Evolutionary conservation across 1,140 invertebrate species (phyloP).

Genomic region (Myzus persicae): DNA sequence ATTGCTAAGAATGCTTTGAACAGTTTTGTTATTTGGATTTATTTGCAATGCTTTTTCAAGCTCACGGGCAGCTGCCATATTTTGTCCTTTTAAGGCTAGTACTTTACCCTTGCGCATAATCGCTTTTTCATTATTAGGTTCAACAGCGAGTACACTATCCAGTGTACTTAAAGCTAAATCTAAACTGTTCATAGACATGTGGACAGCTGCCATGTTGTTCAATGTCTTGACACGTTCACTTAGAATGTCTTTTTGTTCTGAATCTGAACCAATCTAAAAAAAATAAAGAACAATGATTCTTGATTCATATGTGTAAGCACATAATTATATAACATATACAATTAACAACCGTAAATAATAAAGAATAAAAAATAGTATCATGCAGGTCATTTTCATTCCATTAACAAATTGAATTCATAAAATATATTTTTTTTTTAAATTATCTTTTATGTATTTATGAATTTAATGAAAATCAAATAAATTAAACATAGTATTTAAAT

Average conservation of each 20-base stretch:
- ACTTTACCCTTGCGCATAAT: conserved; percentile 85
- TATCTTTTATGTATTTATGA: too few relatives aligned
- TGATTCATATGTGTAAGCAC: neutral
- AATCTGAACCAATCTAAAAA: conserved; percentile 32
- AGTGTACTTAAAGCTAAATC: conserved; percentile 83
- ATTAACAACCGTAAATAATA: neutral
- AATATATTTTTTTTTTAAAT: too few relatives aligned
- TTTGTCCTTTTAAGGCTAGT: conserved; percentile 71
- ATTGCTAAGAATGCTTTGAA: conserved; percentile 70
- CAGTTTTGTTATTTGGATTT: conserved; percentile 69
- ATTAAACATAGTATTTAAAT: too few relatives aligned
- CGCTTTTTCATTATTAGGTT: conserved; percentile 89
- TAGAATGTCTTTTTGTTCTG: conserved; percentile 66
- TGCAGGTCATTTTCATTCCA: too few relatives aligned
- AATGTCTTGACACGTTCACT: conserved; percentile 83
- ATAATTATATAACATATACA: neutral
- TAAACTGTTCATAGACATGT: conserved; percentile 83
- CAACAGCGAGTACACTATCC: conserved; percentile 79
- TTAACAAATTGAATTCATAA: too few relatives aligned
- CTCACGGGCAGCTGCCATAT: conserved; percentile 69
- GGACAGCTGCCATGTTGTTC: conserved; percentile 89
- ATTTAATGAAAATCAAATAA: too few relatives aligned
- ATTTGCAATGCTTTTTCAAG: conserved; percentile 70
- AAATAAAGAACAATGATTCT: neutral
- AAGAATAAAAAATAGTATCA: neutral